Evolutionary conservation across 2,113 vertebrate genomes (phyloP).

Genomic region (Calyptommatus sinebrachiatus): DNA sequence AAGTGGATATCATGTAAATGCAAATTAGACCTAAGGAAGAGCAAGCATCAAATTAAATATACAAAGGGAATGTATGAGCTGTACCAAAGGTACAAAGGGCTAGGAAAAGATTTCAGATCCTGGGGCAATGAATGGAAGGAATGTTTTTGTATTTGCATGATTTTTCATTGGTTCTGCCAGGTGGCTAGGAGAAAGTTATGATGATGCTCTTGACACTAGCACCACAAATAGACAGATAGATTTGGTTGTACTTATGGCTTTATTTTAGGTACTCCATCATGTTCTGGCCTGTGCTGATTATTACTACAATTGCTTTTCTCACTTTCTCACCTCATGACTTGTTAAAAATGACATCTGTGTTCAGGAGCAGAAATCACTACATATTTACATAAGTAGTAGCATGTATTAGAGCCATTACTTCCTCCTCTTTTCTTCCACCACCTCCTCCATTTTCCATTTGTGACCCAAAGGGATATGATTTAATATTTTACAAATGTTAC

Average conservation of each 20-base stretch:
- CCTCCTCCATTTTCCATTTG: background rate
- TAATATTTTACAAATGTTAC: constrained; percentile 68
- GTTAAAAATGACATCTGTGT: constrained; percentile 58
- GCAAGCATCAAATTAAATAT: too few relatives aligned
- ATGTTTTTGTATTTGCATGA: background rate
- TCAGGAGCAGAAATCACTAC: constrained; percentile 63
- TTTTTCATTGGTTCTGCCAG: background rate
- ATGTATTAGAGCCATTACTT: constrained; percentile 44
- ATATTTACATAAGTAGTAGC: constrained; percentile 62
- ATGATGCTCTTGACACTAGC: background rate
- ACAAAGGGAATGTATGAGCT: background rate
- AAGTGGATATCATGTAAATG: too few relatives aligned
- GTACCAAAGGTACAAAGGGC: background rate
- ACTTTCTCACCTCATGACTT: constrained; percentile 58
- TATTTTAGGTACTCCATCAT: constrained; percentile 53
- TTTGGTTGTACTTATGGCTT: constrained; percentile 7
- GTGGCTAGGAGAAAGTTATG: background rate
- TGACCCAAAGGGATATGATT: constrained; percentile 1
- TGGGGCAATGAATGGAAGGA: too few relatives aligned
- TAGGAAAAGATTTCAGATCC: background rate
- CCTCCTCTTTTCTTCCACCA: background rate
- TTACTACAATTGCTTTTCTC: constrained; percentile 67
- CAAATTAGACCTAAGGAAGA: too few relatives aligned
- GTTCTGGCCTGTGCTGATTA: constrained; percentile 65
- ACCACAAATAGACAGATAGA: constrained; percentile 13